Evolutionary conservation across 2,888 invertebrate genomes (phyloP), one percentile per base, ranked within the genome.

Genomic region (Agrypnus murinus): DNA sequence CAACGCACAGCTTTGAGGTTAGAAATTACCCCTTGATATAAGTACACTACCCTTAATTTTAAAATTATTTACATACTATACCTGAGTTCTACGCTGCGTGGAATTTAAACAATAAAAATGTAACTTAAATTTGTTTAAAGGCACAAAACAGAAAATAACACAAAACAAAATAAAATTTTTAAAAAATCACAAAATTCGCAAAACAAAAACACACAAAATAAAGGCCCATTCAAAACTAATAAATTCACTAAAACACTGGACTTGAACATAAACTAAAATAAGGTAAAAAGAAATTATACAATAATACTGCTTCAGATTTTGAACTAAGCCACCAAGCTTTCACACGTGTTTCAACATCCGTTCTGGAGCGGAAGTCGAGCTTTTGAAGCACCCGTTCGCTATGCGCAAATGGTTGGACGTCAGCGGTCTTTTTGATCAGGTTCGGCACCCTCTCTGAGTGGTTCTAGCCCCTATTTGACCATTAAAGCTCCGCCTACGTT

Each of bases 401-500:
- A 58, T 72, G 75, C 72, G 68, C 73, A 50, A 71, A 67, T 69
- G 68, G 74, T 72, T 66, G 74, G 74, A 71, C 64, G 72, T 36
- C 67, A 62, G 70, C 72, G 74, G 75, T 71, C 73, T 75, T 75
- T 72, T 73, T 74, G 76, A 74, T 73, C 70, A 67, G 67, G 74
- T 69, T 77, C 77, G 77, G 78, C 77, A 77, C 77, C 77, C 77
- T 77, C 65, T 74, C 76, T 79, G 80, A 80, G 76, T 82, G 82
- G 81, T 73, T 77, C 76, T 77, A 75, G 76, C 76, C 76, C 78
- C 74, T 76, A 74, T 76, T 77, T 76, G 77, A 75, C 76, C 74
- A 69, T 60, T 53, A 74, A 78, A 76, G 80, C 82, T 81, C 83
- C 83, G 81, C 83, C 83, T 79, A 69, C 72, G 75, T 70, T 72